Base-by-base conservation (phyloP, 1,140 invertebrate species). In the Tetramorium parvispinum region DNA sequence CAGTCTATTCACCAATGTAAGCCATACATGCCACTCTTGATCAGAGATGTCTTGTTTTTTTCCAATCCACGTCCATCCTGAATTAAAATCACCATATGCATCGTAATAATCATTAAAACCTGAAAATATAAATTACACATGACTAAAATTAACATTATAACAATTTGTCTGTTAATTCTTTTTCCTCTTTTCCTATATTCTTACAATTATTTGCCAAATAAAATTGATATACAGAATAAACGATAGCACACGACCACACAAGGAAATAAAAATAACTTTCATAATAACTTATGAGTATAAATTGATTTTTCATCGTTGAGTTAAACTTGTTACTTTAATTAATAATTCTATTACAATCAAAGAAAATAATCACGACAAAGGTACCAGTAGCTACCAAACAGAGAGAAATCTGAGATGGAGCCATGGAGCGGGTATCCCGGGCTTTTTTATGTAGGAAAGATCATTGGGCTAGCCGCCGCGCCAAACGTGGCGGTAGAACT, bases 21-120 rank as follows among this genome's bases (percentile, higher is more conserved):
- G 94, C 90, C 95, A 96, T 3, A 93, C 92, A 85, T 91, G 92
- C 96, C 96, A 96, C 93, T 97, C 96, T 81, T 94, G 89, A 93
- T 97, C 96, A 4, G 95, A 93, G 53, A 92, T 85, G 89, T 96
- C 96, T 86, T 94, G 92, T 88, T 94, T 95, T 85, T 94, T 93
- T 37, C 91, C 89, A 18, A 96, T 77, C 92, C 95, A 94, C 6
- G 65, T 85, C 95, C 95, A 96, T 71, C 96, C 96, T 43, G 89
- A 81, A 63, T 53, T 85, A 79, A 95, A 95, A 86, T 95, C 95
- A 68, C 89, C 66, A 37, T 94, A 93, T 1, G 70, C 8, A 88
- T 94, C 93, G 70, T 88, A 16, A 68, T 94, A 94, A 83, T 93
- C 32, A 27, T 59, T 51, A 57, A 95, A 95, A 92, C 93, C 94